These are phyloP conservation scores for Iguana delicatissima DNA, from an alignment of 2,797 vertebrate genomes.

Conservation along the genomic window DNA sequence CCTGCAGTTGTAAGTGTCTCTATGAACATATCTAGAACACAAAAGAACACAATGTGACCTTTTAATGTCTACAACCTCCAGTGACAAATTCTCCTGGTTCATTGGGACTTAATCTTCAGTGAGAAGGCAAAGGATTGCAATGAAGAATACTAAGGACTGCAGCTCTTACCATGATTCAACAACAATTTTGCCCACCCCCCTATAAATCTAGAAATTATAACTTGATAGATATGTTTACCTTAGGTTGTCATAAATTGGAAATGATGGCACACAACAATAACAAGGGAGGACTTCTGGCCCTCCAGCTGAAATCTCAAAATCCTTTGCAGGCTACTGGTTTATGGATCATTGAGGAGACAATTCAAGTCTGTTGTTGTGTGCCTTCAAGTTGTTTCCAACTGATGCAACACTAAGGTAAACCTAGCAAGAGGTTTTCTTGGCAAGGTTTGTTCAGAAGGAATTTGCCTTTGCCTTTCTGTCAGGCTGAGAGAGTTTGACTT, in stretches of 20 bases:
- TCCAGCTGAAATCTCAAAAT: background rate
- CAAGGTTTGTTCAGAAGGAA: no score
- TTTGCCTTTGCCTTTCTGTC: no score
- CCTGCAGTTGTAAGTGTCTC: no score
- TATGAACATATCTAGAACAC: background rate
- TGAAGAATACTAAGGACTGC: no score
- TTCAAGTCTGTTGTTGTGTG: no score
- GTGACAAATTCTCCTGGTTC: no score
- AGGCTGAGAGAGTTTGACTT: no score
- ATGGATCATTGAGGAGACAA: background rate
- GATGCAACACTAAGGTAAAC: no score
- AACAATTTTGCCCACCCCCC: background rate
- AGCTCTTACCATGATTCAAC: background rate
- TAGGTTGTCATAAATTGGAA: no score
- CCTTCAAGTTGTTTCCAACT: no score
- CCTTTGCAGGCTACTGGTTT: background rate
- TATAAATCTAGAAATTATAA: background rate
- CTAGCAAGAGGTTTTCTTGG: no score
- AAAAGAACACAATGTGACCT: background rate
- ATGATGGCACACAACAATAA: no score
- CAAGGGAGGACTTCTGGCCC: background rate
- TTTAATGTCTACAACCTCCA: background rate
- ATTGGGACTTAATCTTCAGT: background rate
- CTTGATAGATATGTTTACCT: background rate
- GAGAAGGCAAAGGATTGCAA: background rate